phyloP scores from a whole-genome alignment of 2,888 invertebrate genomes.

The Drepanosiphum platanoidis region DNA sequence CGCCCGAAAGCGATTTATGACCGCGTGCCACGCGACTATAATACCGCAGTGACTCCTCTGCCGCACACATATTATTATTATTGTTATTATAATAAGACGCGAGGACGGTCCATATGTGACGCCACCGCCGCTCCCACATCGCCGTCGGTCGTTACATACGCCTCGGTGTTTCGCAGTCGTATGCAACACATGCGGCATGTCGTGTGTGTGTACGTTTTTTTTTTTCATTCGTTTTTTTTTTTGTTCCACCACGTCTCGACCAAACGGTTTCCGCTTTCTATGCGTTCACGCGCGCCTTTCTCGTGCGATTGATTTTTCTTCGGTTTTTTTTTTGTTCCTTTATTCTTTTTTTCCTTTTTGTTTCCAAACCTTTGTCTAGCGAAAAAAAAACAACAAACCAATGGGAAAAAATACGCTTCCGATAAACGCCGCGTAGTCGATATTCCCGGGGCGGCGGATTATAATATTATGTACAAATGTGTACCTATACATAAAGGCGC shows the following conservation, averaged over 20 bases:
- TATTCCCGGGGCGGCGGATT: not conserved
- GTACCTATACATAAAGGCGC: too few relatives aligned
- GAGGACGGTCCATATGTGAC: conserved; percentile 39
- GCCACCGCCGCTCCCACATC: conserved; percentile 28
- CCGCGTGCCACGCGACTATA: not conserved
- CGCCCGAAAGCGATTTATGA: conserved; percentile 30
- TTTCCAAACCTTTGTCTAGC: not conserved
- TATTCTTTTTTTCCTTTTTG: not conserved
- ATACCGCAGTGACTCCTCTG: not conserved
- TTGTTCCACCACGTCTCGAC: not conserved
- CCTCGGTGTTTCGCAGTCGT: not conserved
- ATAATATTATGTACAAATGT: too few relatives aligned
- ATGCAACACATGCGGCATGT: not conserved
- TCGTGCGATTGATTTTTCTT: not conserved
- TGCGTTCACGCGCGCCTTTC: not conserved
- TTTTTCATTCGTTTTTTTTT: not conserved
- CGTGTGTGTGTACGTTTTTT: not conserved
- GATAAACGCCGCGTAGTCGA: not conserved
- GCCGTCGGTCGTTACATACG: conserved; percentile 6
- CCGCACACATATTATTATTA: too few relatives aligned
- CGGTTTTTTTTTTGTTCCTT: not conserved
- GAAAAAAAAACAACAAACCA: conserved; percentile 5
- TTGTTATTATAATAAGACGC: too few relatives aligned
- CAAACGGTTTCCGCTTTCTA: conserved; percentile 3
- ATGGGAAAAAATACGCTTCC: conserved; percentile 23